Percentiles rank a stretch among this genome's conserved stretches.
Conservation (phyloP, 2,113 vertebrate genomes). For the Lycaon pictus region DNA sequence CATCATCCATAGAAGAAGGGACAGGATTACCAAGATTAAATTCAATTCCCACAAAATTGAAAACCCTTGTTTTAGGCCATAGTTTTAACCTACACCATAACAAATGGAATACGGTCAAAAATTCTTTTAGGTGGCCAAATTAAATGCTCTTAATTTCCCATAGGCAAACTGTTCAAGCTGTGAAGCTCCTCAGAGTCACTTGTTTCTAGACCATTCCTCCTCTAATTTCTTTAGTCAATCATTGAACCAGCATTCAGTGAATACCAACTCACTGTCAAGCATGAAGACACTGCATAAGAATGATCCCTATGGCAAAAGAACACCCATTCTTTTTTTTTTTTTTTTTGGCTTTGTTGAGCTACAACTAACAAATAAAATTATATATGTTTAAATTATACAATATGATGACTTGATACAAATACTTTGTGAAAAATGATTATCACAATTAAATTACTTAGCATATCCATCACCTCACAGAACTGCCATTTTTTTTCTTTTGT, state of each 20-base stretch:
- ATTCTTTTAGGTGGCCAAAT: not conserved
- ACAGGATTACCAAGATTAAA: not conserved
- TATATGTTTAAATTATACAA: not conserved
- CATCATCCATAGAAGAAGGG: not conserved
- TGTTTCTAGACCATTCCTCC: not conserved
- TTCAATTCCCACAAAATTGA: not conserved
- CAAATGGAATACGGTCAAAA: not conserved
- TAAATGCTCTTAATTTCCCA: not conserved
- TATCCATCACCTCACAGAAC: not conserved
- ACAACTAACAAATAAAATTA: not conserved
- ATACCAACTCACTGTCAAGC: not conserved
- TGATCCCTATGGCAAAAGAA: not conserved
- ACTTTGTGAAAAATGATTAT: constrained; percentile 3
- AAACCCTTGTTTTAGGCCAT: not conserved
- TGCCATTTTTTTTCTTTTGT: not conserved
- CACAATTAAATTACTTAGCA: not conserved
- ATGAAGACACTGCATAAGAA: not conserved
- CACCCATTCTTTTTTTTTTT: not conserved
- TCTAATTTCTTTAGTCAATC: not conserved
- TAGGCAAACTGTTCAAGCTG: not conserved
- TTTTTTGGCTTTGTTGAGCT: not conserved
- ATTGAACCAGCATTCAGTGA: not conserved
- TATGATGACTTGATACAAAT: not conserved
- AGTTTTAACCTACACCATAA: not conserved
- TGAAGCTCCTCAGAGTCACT: not conserved